Conservation (phyloP, 2,888 invertebrate species). For the Plagodis dolabraria region DNA sequence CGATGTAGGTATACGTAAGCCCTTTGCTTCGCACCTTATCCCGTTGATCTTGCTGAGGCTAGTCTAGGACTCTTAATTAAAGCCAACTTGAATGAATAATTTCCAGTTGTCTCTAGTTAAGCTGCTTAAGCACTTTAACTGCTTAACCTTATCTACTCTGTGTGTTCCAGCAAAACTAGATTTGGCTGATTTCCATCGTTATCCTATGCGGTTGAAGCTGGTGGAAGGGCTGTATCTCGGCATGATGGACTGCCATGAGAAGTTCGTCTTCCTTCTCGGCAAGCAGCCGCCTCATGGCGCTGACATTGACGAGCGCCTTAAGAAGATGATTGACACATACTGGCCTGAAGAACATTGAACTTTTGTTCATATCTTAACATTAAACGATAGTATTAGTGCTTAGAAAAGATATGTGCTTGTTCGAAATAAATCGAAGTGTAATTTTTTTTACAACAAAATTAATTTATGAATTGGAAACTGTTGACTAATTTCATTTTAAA, state of each 20-base stretch:
- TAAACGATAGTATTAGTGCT: too few relatives aligned
- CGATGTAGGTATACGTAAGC: too few relatives aligned
- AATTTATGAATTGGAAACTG: too few relatives aligned
- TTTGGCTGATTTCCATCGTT: constrained; percentile 62
- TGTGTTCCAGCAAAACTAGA: constrained; percentile 58
- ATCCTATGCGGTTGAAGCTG: constrained; percentile 68
- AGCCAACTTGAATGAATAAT: too few relatives aligned
- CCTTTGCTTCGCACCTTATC: too few relatives aligned
- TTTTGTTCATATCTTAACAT: not conserved
- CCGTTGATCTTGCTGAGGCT: too few relatives aligned
- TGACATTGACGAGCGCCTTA: constrained; percentile 58
- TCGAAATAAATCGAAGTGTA: not conserved
- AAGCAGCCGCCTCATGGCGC: constrained; percentile 58
- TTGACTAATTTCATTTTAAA: too few relatives aligned
- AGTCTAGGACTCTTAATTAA: too few relatives aligned
- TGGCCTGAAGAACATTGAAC: constrained; percentile 60
- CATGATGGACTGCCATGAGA: constrained; percentile 75
- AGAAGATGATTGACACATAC: constrained; percentile 63
- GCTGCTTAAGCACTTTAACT: too few relatives aligned
- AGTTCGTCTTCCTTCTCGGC: constrained; percentile 67
- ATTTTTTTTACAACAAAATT: too few relatives aligned
- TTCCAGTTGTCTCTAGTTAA: too few relatives aligned
- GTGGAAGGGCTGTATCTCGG: constrained; percentile 64
- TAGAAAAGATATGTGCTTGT: not conserved
- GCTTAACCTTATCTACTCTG: too few relatives aligned